phyloP scores from a whole-genome alignment of 2,888 invertebrate species.

The Epinotia ramella region DNA sequence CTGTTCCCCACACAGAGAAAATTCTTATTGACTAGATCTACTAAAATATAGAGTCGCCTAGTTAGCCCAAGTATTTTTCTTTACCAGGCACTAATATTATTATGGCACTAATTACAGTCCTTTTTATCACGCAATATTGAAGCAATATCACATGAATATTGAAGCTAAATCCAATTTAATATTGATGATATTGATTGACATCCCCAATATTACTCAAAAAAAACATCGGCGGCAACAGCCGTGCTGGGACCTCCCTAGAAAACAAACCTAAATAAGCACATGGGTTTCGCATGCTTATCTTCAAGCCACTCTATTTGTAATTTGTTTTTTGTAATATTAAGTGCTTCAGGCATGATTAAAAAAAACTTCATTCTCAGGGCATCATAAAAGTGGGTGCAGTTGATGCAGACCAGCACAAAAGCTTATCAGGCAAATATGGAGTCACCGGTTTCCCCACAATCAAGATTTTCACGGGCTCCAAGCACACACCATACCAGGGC shows the following conservation, averaged over 20 bases:
- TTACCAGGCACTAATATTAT: neutral
- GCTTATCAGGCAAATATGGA: constrained; percentile 91
- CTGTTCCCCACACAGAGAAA: neutral
- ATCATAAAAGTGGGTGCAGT: constrained; percentile 97
- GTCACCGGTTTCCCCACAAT: constrained; percentile 98
- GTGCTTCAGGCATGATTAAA: neutral
- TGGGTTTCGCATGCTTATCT: no score
- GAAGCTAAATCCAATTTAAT: no score
- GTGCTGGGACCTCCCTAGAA: no score
- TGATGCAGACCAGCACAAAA: constrained; percentile 95
- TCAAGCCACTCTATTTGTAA: no score
- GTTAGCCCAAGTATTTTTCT: no score
- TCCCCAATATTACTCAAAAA: no score
- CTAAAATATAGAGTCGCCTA: neutral
- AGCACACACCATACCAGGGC: constrained; percentile 95
- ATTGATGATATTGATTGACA: no score
- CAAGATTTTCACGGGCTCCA: constrained; percentile 95
- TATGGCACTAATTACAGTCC: no score
- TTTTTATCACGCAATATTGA: no score
- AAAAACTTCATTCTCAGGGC: constrained; percentile 85
- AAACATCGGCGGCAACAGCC: no score
- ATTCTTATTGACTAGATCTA: neutral
- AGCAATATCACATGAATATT: no score
- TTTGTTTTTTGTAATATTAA: neutral
- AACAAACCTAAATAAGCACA: no score